These are phyloP conservation scores for Aphidoletes aphidimyza DNA, from an alignment of 2,888 invertebrate species.

Conservation along the genomic window DNA sequence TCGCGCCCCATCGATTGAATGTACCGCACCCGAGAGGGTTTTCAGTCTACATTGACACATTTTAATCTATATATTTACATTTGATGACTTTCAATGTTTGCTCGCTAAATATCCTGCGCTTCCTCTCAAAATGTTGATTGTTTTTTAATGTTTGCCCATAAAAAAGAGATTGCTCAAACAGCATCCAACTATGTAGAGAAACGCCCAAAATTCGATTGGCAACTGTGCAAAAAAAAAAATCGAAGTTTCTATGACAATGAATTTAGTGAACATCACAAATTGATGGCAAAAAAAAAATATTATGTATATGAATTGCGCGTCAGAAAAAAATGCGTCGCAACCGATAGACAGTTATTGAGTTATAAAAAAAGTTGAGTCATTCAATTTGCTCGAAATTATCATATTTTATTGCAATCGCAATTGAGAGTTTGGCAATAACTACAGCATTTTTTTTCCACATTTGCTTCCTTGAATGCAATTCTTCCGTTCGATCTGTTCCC, in stretches of 20 bases:
- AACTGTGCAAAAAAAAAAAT: neutral
- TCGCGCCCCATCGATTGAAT: neutral
- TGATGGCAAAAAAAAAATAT: neutral
- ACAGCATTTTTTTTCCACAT: slow-evolving; percentile 1
- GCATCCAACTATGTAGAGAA: neutral
- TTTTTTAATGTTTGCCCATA: slow-evolving; percentile 30
- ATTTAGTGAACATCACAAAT: too few relatives aligned
- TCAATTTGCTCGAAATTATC: slow-evolving; percentile 41
- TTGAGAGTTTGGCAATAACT: slow-evolving; percentile 42
- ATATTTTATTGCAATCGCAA: slow-evolving; percentile 34
- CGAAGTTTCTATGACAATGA: slow-evolving; percentile 28
- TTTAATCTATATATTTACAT: slow-evolving; percentile 42
- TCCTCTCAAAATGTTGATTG: slow-evolving; percentile 35
- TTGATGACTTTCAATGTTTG: slow-evolving; percentile 30
- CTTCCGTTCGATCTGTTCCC: neutral
- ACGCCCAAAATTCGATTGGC: slow-evolving; percentile 35
- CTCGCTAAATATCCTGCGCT: neutral
- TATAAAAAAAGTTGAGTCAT: slow-evolving; percentile 45
- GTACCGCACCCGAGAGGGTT: too few relatives aligned
- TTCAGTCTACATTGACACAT: neutral
- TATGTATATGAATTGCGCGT: too few relatives aligned
- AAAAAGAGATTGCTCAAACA: neutral
- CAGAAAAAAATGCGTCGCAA: neutral
- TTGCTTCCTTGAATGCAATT: slow-evolving; percentile 20
- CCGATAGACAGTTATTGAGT: slow-evolving; percentile 7